Base-by-base conservation (phyloP, 2,797 vertebrate genomes). In the Neoniphon sammara region DNA sequence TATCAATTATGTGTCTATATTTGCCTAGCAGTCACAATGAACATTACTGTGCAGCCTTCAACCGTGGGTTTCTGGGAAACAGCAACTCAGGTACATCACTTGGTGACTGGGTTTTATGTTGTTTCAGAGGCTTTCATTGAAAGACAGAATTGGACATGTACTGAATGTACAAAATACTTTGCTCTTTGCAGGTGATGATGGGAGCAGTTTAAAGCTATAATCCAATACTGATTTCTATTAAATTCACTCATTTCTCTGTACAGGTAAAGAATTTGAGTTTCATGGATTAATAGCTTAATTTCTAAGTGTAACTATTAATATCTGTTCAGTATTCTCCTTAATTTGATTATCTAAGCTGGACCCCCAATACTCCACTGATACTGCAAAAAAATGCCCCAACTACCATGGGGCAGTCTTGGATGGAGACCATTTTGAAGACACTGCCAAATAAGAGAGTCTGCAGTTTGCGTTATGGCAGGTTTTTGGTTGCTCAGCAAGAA, bases 271-370 rank as follows among this genome's bases (percentile, higher is more conserved):
- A 47, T 8, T 47, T 7, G 34, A 36, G 34, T 7, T 5, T 36
- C 34, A 27, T 27, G 25, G 25, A 27, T 27, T 27, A 27, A 27
- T 4, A 27, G n/a, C 47, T 49, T 1, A 49, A 9, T 49, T 49
- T n/a, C 1, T n/a, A 20, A 63, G 27, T 12, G 31, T 14, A 50
- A 23, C 20, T 59, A 10, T 21, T 44, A 44, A 44, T 54, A 18
- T 17, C 14, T 44, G 9, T 2, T 53, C 2, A 39, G 10, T 62
- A 2, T 72, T 5, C 23, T 23, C 36, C 5, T 2, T 81, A 93
- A 92, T 93, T 90, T 46, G 91, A 94, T 75, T 92, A 89, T 74
- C 85, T 84, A 2, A 66, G 88, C 55, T 94, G 93, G 91, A 88
- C 93, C 87, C 93, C 94, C 12, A 94, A 94, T 58, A 77, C 80